Base-by-base conservation (phyloP, 2,113 vertebrate species). In the Etheostoma cragini region DNA sequence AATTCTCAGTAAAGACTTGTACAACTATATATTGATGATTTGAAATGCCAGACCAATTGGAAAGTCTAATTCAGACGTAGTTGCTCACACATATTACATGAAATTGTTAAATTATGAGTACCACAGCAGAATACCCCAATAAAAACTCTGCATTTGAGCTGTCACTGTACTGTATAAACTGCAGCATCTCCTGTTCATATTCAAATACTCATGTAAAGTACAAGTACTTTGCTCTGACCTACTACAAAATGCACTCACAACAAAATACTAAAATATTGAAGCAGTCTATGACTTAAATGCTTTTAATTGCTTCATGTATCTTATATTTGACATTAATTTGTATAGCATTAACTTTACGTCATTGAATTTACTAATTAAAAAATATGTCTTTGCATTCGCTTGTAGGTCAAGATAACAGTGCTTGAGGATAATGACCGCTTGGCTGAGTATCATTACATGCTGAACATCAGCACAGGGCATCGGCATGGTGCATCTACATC, bases 381-480 rank as follows among this genome's bases (percentile, higher is more conserved):
- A 63, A 15, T 38, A 13, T 73, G 11, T 76, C 21, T 14, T 72
- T 0, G 0, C 17, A 19, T 58, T 61, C 30, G 61, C 63, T 75
- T 79, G 7, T 64, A 98, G 97, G 96, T 97, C 81, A 99, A 97
- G 90, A 94, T 99, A 90, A 97, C 95, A 42, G 86, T 97, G 19
- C 93, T 99, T 45, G 96, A 95, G 69, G 98, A 99, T 90, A 99
- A 98, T 0, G 97, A 99, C 65, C 97, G 96, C 24, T 95, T 98
- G 87, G 97, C 97, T 87, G 96, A 96, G 80, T 98, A 97, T 88
- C 93, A 93, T 61, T 98, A 99, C 13, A 92, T 99, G 65, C 87
- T 99, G 87, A 97, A 92, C 26, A 85, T 98, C 89, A 96, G 95
- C 80, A 99, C 97, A 0, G 97, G 98, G 33, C 97, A 98, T 81